These are phyloP conservation scores for Eilema griseolum DNA, from an alignment of 2,888 invertebrate genomes.

Conservation along the genomic window DNA sequence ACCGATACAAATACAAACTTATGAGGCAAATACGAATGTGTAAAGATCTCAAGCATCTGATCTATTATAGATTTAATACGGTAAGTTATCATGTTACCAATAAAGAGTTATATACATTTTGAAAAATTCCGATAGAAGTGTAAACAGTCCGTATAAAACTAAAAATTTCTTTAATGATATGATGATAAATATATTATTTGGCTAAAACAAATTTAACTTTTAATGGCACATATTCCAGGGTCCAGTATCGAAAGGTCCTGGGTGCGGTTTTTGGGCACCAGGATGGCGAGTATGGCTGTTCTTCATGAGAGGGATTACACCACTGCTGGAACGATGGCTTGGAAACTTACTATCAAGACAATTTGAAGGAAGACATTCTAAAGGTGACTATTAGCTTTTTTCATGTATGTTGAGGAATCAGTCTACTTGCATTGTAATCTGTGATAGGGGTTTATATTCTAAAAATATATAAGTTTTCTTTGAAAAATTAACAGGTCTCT, in stretches of 20 bases:
- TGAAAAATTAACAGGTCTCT: neutral
- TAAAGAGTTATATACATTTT: neutral
- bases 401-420: neutral
- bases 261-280: conserved; percentile 99
- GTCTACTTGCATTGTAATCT: neutral
- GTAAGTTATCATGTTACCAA: conserved; percentile 78
- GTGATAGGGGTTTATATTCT: neutral
- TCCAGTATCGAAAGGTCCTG: conserved; percentile 99
- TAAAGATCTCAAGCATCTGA: conserved; percentile 99
- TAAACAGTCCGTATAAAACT: too few species aligned
- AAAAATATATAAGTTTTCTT: neutral
- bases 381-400: conserved; percentile 86
- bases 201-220: neutral
- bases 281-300: conserved; percentile 99
- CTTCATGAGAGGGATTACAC: conserved; percentile 99
- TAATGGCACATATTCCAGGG: conserved; percentile 87
- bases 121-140: too few species aligned
- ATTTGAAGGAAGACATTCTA: conserved; percentile 99
- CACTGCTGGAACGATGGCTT: conserved; percentile 99
- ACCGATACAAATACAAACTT: conserved; percentile 99
- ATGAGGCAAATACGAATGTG: conserved; percentile 99
- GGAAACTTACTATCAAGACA: conserved; percentile 99
- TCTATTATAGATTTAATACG: conserved; percentile 99
- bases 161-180: too few species aligned
- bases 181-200: neutral